These are phyloP conservation scores for Dicaeum eximium DNA, from an alignment of 2,113 vertebrate genomes.

Conservation along the genomic window DNA sequence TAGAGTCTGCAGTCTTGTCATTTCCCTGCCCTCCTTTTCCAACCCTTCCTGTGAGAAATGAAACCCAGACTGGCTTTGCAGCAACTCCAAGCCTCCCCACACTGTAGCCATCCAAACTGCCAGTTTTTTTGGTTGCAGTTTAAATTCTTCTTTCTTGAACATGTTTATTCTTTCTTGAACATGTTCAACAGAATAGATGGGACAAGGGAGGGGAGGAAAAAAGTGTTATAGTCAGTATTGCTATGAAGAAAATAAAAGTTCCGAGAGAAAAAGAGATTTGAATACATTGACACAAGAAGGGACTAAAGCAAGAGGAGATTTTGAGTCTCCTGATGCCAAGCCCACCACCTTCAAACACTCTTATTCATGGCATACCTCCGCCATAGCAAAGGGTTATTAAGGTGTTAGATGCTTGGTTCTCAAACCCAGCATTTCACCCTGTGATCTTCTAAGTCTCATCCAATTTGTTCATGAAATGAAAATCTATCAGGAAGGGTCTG, in stretches of 20 bases:
- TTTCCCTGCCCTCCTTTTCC: background rate
- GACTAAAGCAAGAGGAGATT: background rate
- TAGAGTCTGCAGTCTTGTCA: background rate
- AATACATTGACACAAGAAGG: background rate
- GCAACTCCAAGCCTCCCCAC: background rate
- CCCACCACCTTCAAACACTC: background rate
- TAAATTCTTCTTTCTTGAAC: background rate
- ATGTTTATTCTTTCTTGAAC: background rate
- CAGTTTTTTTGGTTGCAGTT: background rate
- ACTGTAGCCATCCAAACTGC: background rate
- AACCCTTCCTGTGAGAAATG: background rate
- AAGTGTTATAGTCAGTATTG: background rate
- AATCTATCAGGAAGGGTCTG: slow-evolving; percentile 25
- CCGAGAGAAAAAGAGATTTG: background rate
- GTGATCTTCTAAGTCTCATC: slow-evolving; percentile 9
- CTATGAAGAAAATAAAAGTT: background rate
- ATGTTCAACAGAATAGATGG: background rate
- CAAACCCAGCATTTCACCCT: background rate
- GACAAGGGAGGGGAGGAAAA: fast-evolving
- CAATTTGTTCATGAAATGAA: slow-evolving; percentile 35
- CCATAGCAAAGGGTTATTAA: background rate
- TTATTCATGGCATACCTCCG: background rate
- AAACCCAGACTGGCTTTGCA: background rate
- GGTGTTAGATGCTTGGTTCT: background rate
- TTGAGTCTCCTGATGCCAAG: background rate